Base-by-base conservation (phyloP, 2,797 vertebrate species). In the Trematomus bernacchii region DNA sequence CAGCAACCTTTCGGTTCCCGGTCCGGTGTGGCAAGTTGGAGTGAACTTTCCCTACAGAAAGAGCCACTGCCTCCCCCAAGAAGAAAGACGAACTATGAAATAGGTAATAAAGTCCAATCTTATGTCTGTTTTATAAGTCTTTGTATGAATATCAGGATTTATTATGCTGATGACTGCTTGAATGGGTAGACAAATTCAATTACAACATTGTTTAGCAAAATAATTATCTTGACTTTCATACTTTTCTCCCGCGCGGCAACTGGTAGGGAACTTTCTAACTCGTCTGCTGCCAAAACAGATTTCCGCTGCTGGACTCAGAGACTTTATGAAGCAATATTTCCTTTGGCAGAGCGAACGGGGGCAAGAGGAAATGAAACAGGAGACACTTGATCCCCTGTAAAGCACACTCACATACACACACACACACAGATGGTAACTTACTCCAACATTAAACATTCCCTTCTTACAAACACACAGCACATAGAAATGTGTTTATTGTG, bases 291-390 rank as follows among this genome's bases (percentile, higher is more conserved):
- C 76, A 71, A 72, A 87, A 67, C 67, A 76, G 62, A 66, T 76
- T 83, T 83, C 60, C 81, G 76, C 47, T 43, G 44, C 73, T 89
- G 78, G 88, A 86, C 87, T 90, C 66, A 47, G 40, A 79, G 58
- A 76, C 80, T 87, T 86, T 80, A 76, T 72, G 71, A 87, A 79
- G 70, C 57, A 2, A 15, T 85, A 83, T 92, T 92, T 90, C 89
- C 71, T 83, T 92, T 92, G 86, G 85, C 83, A 48, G 69, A 64
- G 55, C 64, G 72, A 79, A 85, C 54, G 54, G 66, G 60, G 58
- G 15, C 54, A 58, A 85, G 59, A 88, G 93, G 89, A 93, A 94
- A 93, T 93, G 66, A 91, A 90, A 89, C 71, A 21, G 57, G 85
- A 87, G 82, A 87, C 73, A 91, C 83, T 87, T 84, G 84, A 86